Base-by-base conservation (phyloP, 2,113 vertebrate genomes). In the Dipodomys ordii region DNA sequence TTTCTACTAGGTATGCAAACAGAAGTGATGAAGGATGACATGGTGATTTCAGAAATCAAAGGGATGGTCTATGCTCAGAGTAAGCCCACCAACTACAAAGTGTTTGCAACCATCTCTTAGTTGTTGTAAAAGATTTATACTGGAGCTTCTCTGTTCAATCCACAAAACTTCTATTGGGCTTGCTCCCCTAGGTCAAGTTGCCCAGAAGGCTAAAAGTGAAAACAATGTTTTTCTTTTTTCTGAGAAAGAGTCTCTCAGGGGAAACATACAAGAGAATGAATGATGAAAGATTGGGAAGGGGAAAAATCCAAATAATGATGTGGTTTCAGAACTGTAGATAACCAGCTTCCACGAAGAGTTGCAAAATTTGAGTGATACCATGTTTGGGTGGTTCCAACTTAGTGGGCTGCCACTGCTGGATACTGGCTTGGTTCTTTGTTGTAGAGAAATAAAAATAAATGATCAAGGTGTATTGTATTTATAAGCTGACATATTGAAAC, bases 31-130 rank as follows among this genome's bases (percentile, higher is more conserved):
- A 39, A 19, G 49, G 64, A 87, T 83, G 74, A 86, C 11, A 69
- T 25, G 39, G 81, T 83, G 28, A 71, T 72, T 77, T 80, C 65
- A 90, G 89, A 39, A 92, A 80, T 74, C 69, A 74, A 88, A 92
- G n/a, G 60, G 39, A 73, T 65, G 20, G 4, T 64, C 57, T 92
- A 82, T 94, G 60, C 57, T 92, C 13, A 79, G 73, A 35, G 74
- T 46, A 89, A 91, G 20, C 27, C 62, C 0, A 10, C 15, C 81
- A 28, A 88, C 62, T 19, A 62, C 25, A 77, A 73, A 71, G 72
- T 88, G 83, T 46, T 90, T 27, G 67, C 7, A 22, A 35, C 1
- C 46, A 2, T 69, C 74, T 91, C 76, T 78, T 23, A 35, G 8
- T 67, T 80, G 32, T 6, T 25, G 71, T 2, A 3, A 84, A n/a